Evolutionary conservation across 2,888 invertebrate species (phyloP), one percentile per base, ranked within the genome.

Genomic region (Dicyrtomina minuta): DNA sequence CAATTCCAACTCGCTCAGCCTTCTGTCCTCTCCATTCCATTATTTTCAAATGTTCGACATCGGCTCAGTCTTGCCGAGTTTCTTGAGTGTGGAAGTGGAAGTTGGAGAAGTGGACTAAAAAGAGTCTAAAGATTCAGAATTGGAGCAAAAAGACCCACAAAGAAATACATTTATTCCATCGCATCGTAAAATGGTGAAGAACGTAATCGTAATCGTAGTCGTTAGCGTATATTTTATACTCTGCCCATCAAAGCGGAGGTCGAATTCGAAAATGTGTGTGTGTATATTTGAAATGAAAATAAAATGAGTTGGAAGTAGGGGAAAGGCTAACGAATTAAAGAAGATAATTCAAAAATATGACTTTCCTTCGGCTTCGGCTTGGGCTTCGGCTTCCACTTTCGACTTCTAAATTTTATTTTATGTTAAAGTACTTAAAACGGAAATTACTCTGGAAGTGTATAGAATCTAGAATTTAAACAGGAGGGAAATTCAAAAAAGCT

Each of bases 221-320:
- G 49, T 49, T 17, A 49, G 49, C 49, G 49, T 49, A 49, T 49
- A 49, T 49, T 49, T 49, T 22, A 49, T n/a, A n/a, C n/a, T n/a
- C n/a, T n/a, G n/a, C n/a, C 12, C 20, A 49, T 17, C 15, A 49
- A 22, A 49, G 49, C 22, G 17, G 49, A 49, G 22, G 17, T 20
- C 49, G 49, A 49, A 41, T 41, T 12, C 43, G 43, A 41, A 41
- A 12, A 41, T 10, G 17, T 20, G n/a, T 46, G 43, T 41, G 13
- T 41, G 49, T 17, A 49, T 49, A 20, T 49, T 10, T 26, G 26
- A 27, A 26, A 27, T 26, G 22, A 56, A 15, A 13, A 17, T 8
- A 51, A n/a, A n/a, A 13, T 6, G 56, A 20, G 22, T 15, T 24
- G 22, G 15, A 20, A 10, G 10, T 12, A 12, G 26, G 22, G 12